These are phyloP conservation scores for Chrysotoxum bicinctum DNA, from an alignment of 2,888 invertebrate species.

Conservation along the genomic window DNA sequence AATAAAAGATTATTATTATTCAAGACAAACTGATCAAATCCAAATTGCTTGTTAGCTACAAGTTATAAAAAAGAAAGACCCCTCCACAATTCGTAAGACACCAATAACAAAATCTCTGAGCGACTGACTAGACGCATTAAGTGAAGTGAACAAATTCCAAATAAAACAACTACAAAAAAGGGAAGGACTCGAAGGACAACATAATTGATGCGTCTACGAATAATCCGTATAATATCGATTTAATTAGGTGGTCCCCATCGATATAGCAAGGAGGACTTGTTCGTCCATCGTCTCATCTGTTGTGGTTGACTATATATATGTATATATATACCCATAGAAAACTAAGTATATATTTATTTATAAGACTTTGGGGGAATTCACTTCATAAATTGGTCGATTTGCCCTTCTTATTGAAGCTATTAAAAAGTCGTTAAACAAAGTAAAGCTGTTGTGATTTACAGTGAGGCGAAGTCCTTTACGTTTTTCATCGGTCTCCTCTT, in stretches of 20 bases:
- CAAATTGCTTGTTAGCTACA: not conserved
- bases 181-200: constrained; percentile 58
- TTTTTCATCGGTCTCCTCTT: not conserved
- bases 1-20: not conserved
- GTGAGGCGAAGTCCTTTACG: not conserved
- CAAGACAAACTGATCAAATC: not conserved
- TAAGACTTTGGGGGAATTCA: not conserved
- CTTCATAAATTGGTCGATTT: not conserved
- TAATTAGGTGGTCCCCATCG: constrained; percentile 56
- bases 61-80: not conserved
- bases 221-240: constrained; percentile 64
- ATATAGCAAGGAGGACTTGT: not conserved
- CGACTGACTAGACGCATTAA: constrained; percentile 65
- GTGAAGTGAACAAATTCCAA: constrained; percentile 25
- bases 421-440: constrained; percentile 55
- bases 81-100: constrained; percentile 1
- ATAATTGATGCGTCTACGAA: constrained; percentile 67
- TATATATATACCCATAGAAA: no score
- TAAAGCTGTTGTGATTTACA: constrained; percentile 33
- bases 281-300: constrained; percentile 14
- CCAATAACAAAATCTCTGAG: constrained; percentile 44
- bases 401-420: constrained; percentile 34
- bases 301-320: not conserved
- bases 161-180: constrained; percentile 13
- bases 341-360: not conserved